Conservation (phyloP, 2,888 invertebrate genomes). For the Graphium colonna region DNA sequence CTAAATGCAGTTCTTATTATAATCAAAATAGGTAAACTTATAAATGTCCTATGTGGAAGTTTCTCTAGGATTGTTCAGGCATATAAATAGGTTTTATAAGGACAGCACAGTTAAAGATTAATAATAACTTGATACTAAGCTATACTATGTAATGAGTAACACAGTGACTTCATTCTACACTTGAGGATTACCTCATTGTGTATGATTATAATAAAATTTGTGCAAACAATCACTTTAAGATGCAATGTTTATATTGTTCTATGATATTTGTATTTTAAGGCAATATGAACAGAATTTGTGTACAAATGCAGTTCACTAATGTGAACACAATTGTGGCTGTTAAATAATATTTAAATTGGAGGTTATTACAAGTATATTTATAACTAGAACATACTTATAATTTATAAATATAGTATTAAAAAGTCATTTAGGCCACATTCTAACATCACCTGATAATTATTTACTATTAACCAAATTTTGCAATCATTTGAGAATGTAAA, state of each 20-base stretch:
- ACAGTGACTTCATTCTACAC: slow-evolving; percentile 10
- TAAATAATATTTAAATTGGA: no score
- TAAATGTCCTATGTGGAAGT: no score
- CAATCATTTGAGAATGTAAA: no score
- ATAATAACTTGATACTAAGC: not conserved
- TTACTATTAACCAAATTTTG: no score
- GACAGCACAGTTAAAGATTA: no score
- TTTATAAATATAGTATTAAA: not conserved
- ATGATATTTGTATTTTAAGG: slow-evolving; percentile 10
- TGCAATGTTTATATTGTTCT: not conserved
- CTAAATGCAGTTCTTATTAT: no score
- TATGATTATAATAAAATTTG: slow-evolving; percentile 6
- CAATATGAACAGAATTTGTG: slow-evolving; percentile 2
- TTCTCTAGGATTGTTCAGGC: no score
- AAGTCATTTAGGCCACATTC: not conserved
- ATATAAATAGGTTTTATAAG: no score
- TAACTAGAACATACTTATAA: no score
- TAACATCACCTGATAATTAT: no score
- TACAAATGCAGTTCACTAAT: slow-evolving; percentile 26
- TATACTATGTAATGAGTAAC: slow-evolving; percentile 13
- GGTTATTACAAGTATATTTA: no score
- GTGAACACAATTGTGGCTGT: slow-evolving; percentile 18
- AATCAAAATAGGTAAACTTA: no score
- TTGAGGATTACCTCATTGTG: slow-evolving; percentile 14
- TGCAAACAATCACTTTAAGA: not conserved